Conservation (phyloP, 2,888 invertebrate genomes). For the Cephus nigrinus region DNA sequence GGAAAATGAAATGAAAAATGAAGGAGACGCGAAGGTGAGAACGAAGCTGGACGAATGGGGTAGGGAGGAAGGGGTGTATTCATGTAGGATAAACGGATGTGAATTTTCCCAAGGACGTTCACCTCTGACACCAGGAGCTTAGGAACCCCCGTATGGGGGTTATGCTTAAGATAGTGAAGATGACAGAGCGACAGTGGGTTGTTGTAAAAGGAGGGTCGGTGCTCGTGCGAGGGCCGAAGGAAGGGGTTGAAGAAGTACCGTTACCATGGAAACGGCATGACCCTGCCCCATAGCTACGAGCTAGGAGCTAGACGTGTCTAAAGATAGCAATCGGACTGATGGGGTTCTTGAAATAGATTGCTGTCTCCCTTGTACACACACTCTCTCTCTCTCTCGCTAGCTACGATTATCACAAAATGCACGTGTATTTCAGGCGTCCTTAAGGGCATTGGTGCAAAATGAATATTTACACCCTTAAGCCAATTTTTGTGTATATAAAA, state of each 20-base stretch:
- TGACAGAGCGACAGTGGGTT: not conserved
- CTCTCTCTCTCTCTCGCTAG: not conserved
- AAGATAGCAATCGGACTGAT: constrained; percentile 8
- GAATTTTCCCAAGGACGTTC: not conserved
- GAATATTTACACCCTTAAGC: not conserved
- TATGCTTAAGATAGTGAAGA: not conserved
- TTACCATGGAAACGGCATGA: constrained; percentile 8
- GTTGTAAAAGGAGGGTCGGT: not conserved
- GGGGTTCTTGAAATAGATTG: constrained; percentile 4
- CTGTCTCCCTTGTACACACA: not conserved
- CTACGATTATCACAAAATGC: not conserved
- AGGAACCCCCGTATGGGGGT: not conserved
- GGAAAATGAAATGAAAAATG: not conserved
- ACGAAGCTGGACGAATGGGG: too few relatives aligned
- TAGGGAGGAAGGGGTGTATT: too few relatives aligned
- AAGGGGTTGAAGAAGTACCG: not conserved
- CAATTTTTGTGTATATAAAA: not conserved
- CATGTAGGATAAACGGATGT: not conserved
- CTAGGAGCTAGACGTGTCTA: not conserved
- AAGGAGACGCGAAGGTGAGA: not conserved
- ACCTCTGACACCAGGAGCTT: not conserved
- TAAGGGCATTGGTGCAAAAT: not conserved
- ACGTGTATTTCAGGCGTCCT: not conserved
- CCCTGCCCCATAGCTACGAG: not conserved
- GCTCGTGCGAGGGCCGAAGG: not conserved